Conservation (phyloP, 2,797 vertebrate genomes). For the Phoeniculus purpureus region DNA sequence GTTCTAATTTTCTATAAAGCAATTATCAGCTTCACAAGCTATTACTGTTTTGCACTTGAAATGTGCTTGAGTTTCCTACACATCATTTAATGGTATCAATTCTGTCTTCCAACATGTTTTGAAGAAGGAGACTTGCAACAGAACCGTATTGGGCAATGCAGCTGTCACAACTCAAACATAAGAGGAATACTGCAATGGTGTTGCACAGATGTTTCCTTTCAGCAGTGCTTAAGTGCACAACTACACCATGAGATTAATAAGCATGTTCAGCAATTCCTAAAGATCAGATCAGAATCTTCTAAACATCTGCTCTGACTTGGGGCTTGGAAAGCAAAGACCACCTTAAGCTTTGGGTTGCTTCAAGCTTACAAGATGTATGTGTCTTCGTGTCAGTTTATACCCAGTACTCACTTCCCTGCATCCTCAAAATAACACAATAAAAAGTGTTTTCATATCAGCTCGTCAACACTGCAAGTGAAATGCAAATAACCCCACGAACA, state of each 20-base stretch:
- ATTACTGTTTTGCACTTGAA: not conserved
- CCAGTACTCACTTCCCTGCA: not conserved
- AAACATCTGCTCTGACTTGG: not conserved
- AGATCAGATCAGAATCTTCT: not conserved
- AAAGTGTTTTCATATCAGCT: not conserved
- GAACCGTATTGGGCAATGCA: not conserved
- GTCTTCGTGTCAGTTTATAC: not conserved
- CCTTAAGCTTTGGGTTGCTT: not conserved
- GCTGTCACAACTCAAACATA: not conserved
- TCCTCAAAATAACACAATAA: not conserved
- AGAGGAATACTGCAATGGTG: not conserved
- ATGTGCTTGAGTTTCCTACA: not conserved
- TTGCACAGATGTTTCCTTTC: not conserved
- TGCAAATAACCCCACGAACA: constrained; percentile 31
- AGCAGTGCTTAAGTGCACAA: not conserved
- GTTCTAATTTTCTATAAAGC: not conserved
- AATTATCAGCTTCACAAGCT: not conserved
- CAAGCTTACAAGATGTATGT: not conserved
- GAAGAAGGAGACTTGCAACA: not conserved
- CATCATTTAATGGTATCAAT: not conserved
- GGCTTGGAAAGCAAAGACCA: not conserved
- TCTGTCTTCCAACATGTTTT: not conserved
- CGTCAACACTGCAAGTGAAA: constrained; percentile 24
- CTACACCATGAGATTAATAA: not conserved
- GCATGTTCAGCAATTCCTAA: not conserved